Evolutionary conservation across 2,888 invertebrate species (phyloP).

Genomic region (Asteroscopus sphinx): DNA sequence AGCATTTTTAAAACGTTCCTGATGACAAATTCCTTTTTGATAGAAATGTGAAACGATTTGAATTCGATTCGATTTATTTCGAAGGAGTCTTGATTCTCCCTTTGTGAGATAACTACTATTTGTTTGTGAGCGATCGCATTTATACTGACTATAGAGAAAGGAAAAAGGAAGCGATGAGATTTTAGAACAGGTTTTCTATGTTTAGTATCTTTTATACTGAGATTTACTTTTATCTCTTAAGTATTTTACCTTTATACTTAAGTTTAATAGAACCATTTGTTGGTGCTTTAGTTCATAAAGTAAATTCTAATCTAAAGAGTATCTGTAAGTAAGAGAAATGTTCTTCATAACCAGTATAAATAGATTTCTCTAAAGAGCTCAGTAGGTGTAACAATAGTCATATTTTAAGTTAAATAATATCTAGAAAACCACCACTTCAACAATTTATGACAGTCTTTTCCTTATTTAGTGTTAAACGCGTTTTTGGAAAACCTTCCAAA

Average conservation of each 20-base stretch:
- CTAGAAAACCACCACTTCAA: not conserved
- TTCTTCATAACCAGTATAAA: too few species aligned
- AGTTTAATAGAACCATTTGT: too few species aligned
- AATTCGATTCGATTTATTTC: slow-evolving; percentile 50
- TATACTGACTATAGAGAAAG: not conserved
- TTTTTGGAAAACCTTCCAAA: too few species aligned
- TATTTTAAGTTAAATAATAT: not conserved
- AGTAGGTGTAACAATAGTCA: not conserved
- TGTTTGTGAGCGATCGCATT: slow-evolving; percentile 34
- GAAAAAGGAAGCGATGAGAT: not conserved
- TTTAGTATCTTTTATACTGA: too few species aligned
- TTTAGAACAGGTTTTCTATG: too few species aligned
- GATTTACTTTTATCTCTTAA: too few species aligned
- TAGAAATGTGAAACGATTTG: slow-evolving; percentile 47
- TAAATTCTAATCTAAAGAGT: too few species aligned
- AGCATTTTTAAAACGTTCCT: slow-evolving; percentile 39
- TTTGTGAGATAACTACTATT: slow-evolving; percentile 37
- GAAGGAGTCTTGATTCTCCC: slow-evolving; percentile 19
- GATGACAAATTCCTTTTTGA: slow-evolving; percentile 49
- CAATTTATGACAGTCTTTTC: not conserved
- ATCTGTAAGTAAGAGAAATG: too few species aligned
- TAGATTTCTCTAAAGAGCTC: too few species aligned
- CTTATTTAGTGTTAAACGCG: not conserved
- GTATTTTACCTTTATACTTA: too few species aligned
- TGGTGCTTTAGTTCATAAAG: too few species aligned